Evolutionary conservation across 2,888 invertebrate genomes (phyloP).

Genomic region (Rhodophaea formosa): DNA sequence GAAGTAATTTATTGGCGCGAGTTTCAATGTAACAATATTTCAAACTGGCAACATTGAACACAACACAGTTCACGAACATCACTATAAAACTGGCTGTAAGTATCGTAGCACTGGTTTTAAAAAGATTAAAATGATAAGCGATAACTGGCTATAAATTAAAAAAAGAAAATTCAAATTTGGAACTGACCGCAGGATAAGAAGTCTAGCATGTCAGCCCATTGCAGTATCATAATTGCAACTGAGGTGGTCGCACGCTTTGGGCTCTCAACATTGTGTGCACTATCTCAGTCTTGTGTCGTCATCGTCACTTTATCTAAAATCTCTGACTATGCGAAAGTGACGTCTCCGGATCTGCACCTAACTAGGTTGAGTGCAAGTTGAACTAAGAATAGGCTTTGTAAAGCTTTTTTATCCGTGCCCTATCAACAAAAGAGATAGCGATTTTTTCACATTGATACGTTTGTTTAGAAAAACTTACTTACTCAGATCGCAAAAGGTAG

Average conservation of each 20-base stretch:
- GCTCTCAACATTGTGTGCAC: slow-evolving; percentile 53
- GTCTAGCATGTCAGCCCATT: slow-evolving; percentile 76
- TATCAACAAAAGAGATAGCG: no score
- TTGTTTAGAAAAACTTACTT: no score
- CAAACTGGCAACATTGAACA: slow-evolving; percentile 23
- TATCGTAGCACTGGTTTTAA: not conserved
- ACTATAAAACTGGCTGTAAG: not conserved
- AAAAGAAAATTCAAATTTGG: slow-evolving; percentile 34
- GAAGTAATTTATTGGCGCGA: slow-evolving; percentile 24
- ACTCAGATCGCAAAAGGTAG: no score
- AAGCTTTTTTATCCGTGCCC: slow-evolving; percentile 18
- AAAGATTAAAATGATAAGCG: slow-evolving; percentile 16
- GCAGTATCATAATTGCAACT: slow-evolving; percentile 74
- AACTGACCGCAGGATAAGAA: slow-evolving; percentile 73
- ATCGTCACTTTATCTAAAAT: slow-evolving; percentile 36
- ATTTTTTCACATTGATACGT: no score
- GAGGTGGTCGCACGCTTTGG: slow-evolving; percentile 59
- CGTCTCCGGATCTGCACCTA: slow-evolving; percentile 30
- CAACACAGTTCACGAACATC: slow-evolving; percentile 18
- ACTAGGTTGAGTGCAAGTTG: slow-evolving; percentile 54
- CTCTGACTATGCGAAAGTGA: slow-evolving; percentile 43
- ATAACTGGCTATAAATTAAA: slow-evolving; percentile 4
- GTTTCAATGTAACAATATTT: slow-evolving; percentile 11
- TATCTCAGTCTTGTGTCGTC: slow-evolving; percentile 51
- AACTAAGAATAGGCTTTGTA: slow-evolving; percentile 49